These are phyloP conservation scores for Mastomys natalensis DNA, from an alignment of 2,113 vertebrate species.

Conservation along the genomic window DNA sequence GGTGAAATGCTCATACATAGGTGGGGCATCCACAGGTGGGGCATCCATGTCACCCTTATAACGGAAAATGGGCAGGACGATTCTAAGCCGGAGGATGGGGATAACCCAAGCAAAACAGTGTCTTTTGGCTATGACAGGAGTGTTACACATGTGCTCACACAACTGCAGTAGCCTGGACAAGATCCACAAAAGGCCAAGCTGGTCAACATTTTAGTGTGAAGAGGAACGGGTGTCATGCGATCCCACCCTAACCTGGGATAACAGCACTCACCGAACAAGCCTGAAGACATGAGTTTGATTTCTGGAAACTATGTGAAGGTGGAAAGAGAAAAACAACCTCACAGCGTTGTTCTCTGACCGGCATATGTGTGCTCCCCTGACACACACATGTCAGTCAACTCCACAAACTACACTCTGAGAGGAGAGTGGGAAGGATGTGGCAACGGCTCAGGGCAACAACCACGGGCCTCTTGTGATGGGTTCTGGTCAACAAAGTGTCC, in stretches of 20 bases:
- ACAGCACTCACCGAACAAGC: neutral
- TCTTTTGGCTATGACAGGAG: neutral
- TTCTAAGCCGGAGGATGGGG: neutral
- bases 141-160: neutral
- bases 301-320: neutral
- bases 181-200: neutral
- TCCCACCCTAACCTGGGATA: neutral
- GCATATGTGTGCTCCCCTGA: neutral
- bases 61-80: neutral
- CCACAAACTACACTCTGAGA: too few relatives aligned
- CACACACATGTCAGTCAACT: neutral
- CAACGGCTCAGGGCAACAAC: accelerated
- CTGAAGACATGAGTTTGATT: neutral
- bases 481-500: neutral
- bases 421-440: neutral
- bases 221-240: neutral
- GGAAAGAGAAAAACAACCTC: neutral
- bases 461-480: accelerated
- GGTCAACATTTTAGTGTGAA: neutral
- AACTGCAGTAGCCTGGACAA: neutral
- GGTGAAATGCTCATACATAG: neutral
- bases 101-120: neutral
- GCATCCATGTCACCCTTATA: neutral
- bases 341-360: neutral
- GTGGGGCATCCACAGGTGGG: neutral